A percentile compares a stretch with the other conserved stretches of the same genome.
phyloP scores from a whole-genome alignment of 2,113 vertebrate genomes.

The Myotis brandtii region DNA sequence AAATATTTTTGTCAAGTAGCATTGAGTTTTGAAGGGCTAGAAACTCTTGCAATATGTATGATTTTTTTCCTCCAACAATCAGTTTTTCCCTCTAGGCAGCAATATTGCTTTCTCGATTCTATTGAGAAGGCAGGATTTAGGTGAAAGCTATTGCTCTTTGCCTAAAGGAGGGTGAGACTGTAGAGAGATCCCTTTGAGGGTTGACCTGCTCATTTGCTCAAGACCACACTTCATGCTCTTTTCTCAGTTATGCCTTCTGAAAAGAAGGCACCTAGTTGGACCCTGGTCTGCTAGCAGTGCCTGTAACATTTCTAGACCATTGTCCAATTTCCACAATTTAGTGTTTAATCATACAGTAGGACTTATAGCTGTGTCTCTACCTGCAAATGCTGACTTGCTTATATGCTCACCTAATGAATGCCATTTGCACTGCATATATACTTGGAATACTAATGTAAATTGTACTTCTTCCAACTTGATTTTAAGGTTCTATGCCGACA shows the following conservation, averaged over 20 bases:
- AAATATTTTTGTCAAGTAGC: background rate
- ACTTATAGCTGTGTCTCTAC: background rate
- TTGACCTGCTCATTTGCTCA: background rate
- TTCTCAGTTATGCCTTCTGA: background rate
- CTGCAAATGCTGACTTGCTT: background rate
- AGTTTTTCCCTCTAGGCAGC: background rate
- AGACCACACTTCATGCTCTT: background rate
- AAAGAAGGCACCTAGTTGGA: rapidly evolving
- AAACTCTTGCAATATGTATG: no score
- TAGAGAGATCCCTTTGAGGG: rapidly evolving
- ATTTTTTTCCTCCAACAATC: background rate
- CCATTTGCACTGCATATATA: background rate
- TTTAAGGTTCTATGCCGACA: background rate
- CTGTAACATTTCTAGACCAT: background rate
- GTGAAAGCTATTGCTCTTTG: background rate
- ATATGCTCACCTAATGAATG: background rate
- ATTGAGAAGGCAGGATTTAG: background rate
- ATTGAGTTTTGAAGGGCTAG: background rate
- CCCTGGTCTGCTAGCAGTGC: no score
- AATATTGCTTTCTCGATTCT: rapidly evolving
- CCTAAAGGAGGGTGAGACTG: background rate
- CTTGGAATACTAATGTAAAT: background rate
- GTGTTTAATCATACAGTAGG: background rate
- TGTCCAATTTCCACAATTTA: background rate
- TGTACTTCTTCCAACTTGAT: background rate